A percentile compares a stretch with the other conserved stretches of the same genome.
These are phyloP conservation scores for Grammomys dolichurus DNA, from an alignment of 2,113 vertebrate genomes.

Conservation along the genomic window DNA sequence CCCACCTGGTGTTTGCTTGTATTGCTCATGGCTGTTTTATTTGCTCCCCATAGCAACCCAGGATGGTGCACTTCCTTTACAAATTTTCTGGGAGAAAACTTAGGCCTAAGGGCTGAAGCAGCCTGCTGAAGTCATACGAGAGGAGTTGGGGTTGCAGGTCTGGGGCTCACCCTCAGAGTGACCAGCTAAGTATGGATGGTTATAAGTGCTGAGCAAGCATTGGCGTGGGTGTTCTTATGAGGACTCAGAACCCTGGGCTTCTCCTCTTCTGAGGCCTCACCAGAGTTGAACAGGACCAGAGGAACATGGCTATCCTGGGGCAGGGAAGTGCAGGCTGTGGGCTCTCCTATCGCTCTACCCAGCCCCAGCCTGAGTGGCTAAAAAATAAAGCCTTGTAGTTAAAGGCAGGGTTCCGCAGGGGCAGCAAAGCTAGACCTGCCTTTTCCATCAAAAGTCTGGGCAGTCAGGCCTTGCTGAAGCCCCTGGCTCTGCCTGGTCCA, in stretches of 20 bases:
- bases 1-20: not conserved
- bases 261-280: not conserved
- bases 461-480: not conserved
- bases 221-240: fast-evolving
- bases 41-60: not conserved
- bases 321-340: no score
- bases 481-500: not conserved
- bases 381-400: not conserved
- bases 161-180: not conserved
- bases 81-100: not conserved
- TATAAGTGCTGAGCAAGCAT: not conserved
- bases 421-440: not conserved
- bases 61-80: not conserved
- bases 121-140: not conserved
- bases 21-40: not conserved
- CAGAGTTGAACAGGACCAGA: not conserved
- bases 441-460: not conserved
- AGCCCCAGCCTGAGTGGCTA: not conserved
- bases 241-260: not conserved
- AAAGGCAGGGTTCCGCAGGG: not conserved
- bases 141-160: not conserved
- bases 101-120: not conserved
- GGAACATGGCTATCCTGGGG: not conserved
- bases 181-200: not conserved
- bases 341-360: not conserved